These are phyloP conservation scores for Drosophila nasuta DNA, from an alignment of 1,140 invertebrate genomes.

Conservation along the genomic window DNA sequence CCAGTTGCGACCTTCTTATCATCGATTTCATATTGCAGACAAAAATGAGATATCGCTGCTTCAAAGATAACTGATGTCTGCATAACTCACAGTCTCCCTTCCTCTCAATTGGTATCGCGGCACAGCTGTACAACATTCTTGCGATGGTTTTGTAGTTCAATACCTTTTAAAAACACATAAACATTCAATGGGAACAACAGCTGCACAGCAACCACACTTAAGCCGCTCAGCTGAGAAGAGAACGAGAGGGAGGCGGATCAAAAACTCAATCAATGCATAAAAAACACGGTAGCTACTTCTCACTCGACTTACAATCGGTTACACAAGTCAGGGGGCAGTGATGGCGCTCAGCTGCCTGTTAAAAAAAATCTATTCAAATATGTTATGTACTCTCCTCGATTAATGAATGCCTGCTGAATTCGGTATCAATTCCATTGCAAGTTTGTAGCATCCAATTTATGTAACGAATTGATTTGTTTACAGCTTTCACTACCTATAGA, in stretches of 20 bases:
- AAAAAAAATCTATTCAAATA: slow-evolving; percentile 10
- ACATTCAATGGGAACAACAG: slow-evolving; percentile 40
- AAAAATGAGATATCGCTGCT: slow-evolving; percentile 1
- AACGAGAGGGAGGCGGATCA: slow-evolving; percentile 27
- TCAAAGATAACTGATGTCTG: slow-evolving; percentile 37
- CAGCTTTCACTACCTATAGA: neutral
- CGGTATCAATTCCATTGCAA: slow-evolving; percentile 18
- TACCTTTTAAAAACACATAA: slow-evolving; percentile 58
- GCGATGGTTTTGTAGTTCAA: slow-evolving; percentile 17
- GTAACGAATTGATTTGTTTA: slow-evolving; percentile 44
- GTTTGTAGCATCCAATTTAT: slow-evolving; percentile 28
- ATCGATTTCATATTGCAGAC: slow-evolving; percentile 64
- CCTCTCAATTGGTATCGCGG: neutral
- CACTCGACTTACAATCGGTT: slow-evolving; percentile 1
- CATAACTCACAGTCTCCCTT: slow-evolving; percentile 24
- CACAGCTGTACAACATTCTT: slow-evolving; percentile 21
- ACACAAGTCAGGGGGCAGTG: neutral
- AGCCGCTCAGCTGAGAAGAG: slow-evolving; percentile 48
- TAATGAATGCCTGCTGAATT: slow-evolving; percentile 26
- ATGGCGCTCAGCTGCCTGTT: neutral
- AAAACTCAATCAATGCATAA: slow-evolving; percentile 55
- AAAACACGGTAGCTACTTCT: slow-evolving; percentile 36
- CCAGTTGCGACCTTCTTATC: slow-evolving; percentile 52
- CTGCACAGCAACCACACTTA: slow-evolving; percentile 52
- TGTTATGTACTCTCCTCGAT: slow-evolving; percentile 30